Conservation (phyloP, 2,797 vertebrate species). For the Telmatherina bonti region DNA sequence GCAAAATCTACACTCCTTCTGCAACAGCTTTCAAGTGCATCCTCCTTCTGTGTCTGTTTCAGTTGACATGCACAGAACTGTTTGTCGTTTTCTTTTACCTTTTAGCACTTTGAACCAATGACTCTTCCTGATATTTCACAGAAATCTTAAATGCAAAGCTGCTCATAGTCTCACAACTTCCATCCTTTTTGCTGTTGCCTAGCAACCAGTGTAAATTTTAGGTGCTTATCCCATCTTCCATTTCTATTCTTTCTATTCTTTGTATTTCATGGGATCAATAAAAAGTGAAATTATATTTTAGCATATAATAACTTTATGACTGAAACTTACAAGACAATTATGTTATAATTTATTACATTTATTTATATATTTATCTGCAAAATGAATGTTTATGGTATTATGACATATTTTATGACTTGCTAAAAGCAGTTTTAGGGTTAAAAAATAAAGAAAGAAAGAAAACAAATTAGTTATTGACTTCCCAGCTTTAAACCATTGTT, state of each 20-base stretch:
- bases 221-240: not conserved
- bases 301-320: no score
- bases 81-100: not conserved
- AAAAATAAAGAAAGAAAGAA: no score
- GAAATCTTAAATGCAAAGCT: conserved; percentile 10
- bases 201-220: conserved; percentile 12
- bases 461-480: no score
- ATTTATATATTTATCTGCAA: not conserved
- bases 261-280: not conserved
- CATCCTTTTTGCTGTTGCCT: conserved; percentile 10
- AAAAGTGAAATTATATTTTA: not conserved
- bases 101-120: not conserved
- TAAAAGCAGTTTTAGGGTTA: not conserved
- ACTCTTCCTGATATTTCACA: conserved; percentile 6
- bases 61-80: no score
- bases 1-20: not conserved
- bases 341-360: no score
- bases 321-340: no score
- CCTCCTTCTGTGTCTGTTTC: not conserved
- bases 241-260: not conserved
- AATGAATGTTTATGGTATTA: not conserved
- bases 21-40: not conserved
- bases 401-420: no score
- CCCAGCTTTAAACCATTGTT: not conserved
- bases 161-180: conserved; percentile 4